Evolutionary conservation across 2,888 invertebrate species (phyloP), one percentile per base, ranked within the genome.

Genomic region (Oasisia sp.): DNA sequence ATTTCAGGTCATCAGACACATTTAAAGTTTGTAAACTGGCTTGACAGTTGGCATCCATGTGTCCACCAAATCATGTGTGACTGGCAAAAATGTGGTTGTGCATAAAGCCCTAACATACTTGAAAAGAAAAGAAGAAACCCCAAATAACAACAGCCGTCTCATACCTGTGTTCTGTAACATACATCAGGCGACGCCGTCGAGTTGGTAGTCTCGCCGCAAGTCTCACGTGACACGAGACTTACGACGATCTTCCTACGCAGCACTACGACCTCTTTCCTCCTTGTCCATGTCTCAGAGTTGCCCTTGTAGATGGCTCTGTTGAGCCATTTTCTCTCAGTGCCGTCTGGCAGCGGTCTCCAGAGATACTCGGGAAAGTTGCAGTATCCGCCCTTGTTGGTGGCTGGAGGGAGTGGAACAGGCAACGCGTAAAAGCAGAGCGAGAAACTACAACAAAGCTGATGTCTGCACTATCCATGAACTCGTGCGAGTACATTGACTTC

Each of bases 321-420:
- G 32, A 90, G 90, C 90, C 90, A 90, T 19, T 38, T 90, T 44
- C 90, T 12, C 14, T 32, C 38, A 19, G 90, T 19, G 38, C 32
- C 90, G 8, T 50, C 92, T 12, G 45, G 50, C 12, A 56, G 44
- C 7, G 92, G 45, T n/a, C 44, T 32, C 90, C 90, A 90, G 9
- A 90, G 90, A 19, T 38, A 90, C 14, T 32, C 38, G 32, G 90
- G 90, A 44, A 90, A 90, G 32, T 32, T 38, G 90, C 90, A 90
- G 32, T 90, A 90, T 1, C 90, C 90, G 27, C 45, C 92, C 19
- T 44, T 12, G 90, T 92, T 56, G 45, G 89, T 89, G n/a, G 89
- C 92, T 92, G 50, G 7, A 92, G 90, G 7, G n/a, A 74, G 74
- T 27, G 0, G 50, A 50, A 50, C 50, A 50, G 1, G 14, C 1